These are phyloP conservation scores for Drosophila ercepeae DNA, from an alignment of 1,140 invertebrate genomes.

Conservation along the genomic window DNA sequence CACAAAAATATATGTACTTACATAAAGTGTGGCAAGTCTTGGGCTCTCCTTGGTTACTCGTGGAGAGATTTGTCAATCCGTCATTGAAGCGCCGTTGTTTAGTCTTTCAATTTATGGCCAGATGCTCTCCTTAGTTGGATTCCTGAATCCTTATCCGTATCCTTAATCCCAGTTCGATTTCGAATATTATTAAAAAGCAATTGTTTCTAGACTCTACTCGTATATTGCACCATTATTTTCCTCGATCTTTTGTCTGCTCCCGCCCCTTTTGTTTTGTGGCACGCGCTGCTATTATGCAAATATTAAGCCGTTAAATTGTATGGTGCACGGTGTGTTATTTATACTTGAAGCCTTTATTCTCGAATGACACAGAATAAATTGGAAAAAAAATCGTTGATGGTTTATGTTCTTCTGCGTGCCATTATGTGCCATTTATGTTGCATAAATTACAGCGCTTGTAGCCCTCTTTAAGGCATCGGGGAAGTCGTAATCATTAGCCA, in stretches of 20 bases:
- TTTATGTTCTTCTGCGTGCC: constrained; percentile 39
- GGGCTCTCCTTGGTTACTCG: constrained; percentile 3
- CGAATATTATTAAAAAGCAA: too few relatives aligned
- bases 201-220: too few relatives aligned
- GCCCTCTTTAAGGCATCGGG: constrained; percentile 16
- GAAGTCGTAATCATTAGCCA: background rate
- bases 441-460: constrained; percentile 77
- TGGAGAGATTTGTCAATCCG: constrained; percentile 74
- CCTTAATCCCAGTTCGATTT: too few relatives aligned
- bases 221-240: too few relatives aligned
- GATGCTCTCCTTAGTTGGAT: constrained; percentile 10
- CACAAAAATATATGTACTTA: constrained; percentile 62
- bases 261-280: constrained; percentile 55
- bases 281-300: constrained; percentile 81
- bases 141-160: constrained; percentile 6
- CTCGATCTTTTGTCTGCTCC: constrained; percentile 18
- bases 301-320: constrained; percentile 76
- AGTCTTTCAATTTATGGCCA: constrained; percentile 54
- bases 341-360: constrained; percentile 62
- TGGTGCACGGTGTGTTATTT: constrained; percentile 74
- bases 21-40: constrained; percentile 35
- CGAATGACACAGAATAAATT: constrained; percentile 15
- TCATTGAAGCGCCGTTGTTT: constrained; percentile 76
- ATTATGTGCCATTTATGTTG: constrained; percentile 74
- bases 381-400: constrained; percentile 39